A percentile compares a stretch with the other conserved stretches of the same genome.
Evolutionary conservation across 2,888 invertebrate genomes (phyloP).

Genomic region (Philaethria dido): DNA sequence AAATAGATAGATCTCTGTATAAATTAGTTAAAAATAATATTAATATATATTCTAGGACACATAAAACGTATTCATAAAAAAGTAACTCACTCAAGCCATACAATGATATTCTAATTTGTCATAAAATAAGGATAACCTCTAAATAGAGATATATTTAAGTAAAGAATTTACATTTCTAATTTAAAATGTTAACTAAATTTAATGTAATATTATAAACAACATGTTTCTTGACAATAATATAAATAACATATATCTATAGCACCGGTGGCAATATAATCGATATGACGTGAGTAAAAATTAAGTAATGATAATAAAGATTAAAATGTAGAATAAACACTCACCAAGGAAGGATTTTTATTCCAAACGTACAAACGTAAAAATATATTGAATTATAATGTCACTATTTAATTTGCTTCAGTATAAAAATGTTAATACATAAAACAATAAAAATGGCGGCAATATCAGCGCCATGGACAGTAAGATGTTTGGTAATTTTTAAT

Average conservation of each 20-base stretch:
- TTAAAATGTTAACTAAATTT: not conserved
- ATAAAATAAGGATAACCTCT: no score
- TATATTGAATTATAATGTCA: conserved; percentile 18
- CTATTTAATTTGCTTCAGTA: conserved; percentile 44
- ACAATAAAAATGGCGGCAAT: conserved; percentile 74
- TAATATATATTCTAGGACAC: no score
- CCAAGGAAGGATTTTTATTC: conserved; percentile 23
- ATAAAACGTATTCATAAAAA: not conserved
- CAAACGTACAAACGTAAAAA: conserved; percentile 21
- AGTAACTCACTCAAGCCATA: not conserved
- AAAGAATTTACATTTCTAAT: not conserved
- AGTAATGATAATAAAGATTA: conserved; percentile 23
- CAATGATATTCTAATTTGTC: not conserved
- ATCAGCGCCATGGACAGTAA: conserved; percentile 43
- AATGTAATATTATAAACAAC: conserved; percentile 11
- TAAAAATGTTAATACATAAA: conserved; percentile 48
- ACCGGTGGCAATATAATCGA: conserved; percentile 51
- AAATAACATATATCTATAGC: conserved; percentile 9
- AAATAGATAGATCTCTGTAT: no score
- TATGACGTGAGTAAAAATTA: conserved; percentile 52
- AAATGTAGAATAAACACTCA: conserved; percentile 37
- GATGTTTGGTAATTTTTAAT: conserved; percentile 37
- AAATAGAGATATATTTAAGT: not conserved
- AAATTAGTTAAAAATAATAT: no score
- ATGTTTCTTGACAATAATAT: not conserved